Percentiles rank a stretch among this genome's conserved stretches.
These are phyloP conservation scores for Cataglyphis hispanica DNA, from an alignment of 1,140 invertebrate species.

Conservation along the genomic window DNA sequence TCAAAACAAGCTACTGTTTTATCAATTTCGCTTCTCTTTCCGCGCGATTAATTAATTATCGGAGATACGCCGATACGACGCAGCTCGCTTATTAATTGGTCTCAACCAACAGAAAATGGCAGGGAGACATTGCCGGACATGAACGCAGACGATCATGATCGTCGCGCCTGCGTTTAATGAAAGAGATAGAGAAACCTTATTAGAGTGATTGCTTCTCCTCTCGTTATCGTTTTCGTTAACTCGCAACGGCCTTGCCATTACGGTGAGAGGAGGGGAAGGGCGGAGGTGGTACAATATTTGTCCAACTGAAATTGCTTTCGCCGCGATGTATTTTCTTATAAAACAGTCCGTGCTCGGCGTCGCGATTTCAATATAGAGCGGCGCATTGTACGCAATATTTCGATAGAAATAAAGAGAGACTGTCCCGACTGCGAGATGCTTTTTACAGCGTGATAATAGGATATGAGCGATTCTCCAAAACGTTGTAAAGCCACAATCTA, in stretches of 20 bases:
- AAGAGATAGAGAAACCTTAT: constrained; percentile 34
- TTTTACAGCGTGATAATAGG: constrained; percentile 32
- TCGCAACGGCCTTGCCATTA: not conserved
- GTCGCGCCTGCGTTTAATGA: constrained; percentile 19
- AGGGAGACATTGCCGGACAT: not conserved
- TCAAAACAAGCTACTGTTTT: not conserved
- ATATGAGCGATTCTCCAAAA: constrained; percentile 27
- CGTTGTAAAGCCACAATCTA: constrained; percentile 3
- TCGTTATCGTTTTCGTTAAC: constrained; percentile 27
- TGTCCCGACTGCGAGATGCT: not conserved
- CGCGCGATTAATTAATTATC: constrained; percentile 63
- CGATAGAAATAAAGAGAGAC: constrained; percentile 36
- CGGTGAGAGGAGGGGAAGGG: not conserved
- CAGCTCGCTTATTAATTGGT: constrained; percentile 64
- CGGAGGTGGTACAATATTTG: constrained; percentile 17
- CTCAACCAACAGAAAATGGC: not conserved
- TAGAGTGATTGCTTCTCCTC: constrained; percentile 43
- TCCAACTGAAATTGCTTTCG: constrained; percentile 52
- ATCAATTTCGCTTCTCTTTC: constrained; percentile 40
- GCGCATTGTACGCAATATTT: not conserved
- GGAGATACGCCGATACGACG: constrained; percentile 28
- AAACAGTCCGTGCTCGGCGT: constrained; percentile 39
- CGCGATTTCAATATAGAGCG: constrained; percentile 41
- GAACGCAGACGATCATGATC: constrained; percentile 13
- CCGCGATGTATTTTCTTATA: constrained; percentile 53